These are phyloP conservation scores for Globodera rostochiensis DNA, from an alignment of 1,140 invertebrate species.

Conservation along the genomic window DNA sequence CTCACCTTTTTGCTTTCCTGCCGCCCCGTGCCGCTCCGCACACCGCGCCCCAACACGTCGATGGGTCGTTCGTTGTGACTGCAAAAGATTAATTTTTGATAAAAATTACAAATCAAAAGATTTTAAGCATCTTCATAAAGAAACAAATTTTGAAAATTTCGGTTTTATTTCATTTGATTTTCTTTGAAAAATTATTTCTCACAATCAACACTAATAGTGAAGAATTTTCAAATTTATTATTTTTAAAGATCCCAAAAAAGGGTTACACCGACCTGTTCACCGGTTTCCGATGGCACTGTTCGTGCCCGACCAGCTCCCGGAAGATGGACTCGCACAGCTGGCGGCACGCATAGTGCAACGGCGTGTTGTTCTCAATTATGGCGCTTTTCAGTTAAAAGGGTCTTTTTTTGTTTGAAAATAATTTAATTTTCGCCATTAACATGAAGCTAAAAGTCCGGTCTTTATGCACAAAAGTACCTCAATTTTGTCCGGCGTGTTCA, in stretches of 20 bases:
- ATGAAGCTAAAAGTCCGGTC: no score
- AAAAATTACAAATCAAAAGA: not conserved
- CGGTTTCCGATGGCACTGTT: conserved; percentile 9
- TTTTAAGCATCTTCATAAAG: no score
- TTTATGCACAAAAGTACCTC: not conserved
- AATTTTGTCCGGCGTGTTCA: conserved; percentile 26
- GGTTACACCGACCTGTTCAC: conserved; percentile 11
- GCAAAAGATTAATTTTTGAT: not conserved
- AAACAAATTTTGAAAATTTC: no score
- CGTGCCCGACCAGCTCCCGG: conserved; percentile 5
- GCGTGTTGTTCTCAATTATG: conserved; percentile 11
- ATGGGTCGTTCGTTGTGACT: conserved; percentile 16
- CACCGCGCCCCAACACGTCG: conserved; percentile 10
- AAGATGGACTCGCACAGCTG: conserved; percentile 7
- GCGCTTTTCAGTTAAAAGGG: not conserved
- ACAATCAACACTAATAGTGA: no score
- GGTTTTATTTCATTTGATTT: no score
- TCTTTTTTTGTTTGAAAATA: no score
- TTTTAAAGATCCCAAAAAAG: not conserved
- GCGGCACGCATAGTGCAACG: conserved; percentile 16
- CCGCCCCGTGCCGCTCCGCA: conserved; percentile 3
- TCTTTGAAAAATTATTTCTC: no score
- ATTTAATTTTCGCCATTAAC: no score
- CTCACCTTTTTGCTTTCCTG: conserved; percentile 5
- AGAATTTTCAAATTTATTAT: not conserved